Base-by-base conservation (phyloP, 2,113 vertebrate genomes). In the Neolamprologus modestus region DNA sequence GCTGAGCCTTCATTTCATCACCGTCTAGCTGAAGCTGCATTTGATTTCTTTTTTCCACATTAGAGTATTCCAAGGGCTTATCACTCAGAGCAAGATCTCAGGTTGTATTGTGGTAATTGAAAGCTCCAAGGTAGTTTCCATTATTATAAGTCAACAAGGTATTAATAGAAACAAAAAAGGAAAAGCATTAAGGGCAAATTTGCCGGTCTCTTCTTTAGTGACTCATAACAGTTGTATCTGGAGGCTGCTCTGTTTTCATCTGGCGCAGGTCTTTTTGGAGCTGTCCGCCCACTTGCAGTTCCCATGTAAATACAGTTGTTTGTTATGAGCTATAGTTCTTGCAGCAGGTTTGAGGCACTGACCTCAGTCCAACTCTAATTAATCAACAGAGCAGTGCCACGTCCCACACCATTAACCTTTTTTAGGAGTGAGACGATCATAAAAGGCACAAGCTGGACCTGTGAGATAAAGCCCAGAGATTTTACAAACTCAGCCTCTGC, bases 241-340 rank as follows among this genome's bases (percentile, higher is more conserved):
- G 42, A 88, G 90, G 86, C 83, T 82, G 61, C 37, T 8, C 31
- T 47, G 73, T 90, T 93, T 84, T 91, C 66, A 81, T 91, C 28
- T 71, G 50, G 86, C 50, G 61, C 59, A 19, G 81, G 63, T 87
- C 57, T 91, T 85, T 87, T 54, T 45, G 53, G 86, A 81, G 57
- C 87, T 87, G 80, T 85, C 85, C 59, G 11, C 92, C 86, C 84
- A 87, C 85, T 84, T 14, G 16, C 52, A 13, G 78, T 84, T 84
- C 42, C 86, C 50, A 73, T 93, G 93, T 94, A 92, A 95, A 95
- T 94, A 95, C 61, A 88, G 76, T 88, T 93, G 91, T 94, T 96
- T 95, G 79, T 95, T 87, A 89, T 55, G 87, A 88, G 88, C 76
- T 63, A 5, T 11, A 79, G 78, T 90, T 90, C 68, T 84, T 86